A percentile compares a stretch with the other conserved stretches of the same genome.
These are phyloP conservation scores for Drymodes brunneopygia DNA, from an alignment of 2,113 vertebrate species.

Conservation along the genomic window DNA sequence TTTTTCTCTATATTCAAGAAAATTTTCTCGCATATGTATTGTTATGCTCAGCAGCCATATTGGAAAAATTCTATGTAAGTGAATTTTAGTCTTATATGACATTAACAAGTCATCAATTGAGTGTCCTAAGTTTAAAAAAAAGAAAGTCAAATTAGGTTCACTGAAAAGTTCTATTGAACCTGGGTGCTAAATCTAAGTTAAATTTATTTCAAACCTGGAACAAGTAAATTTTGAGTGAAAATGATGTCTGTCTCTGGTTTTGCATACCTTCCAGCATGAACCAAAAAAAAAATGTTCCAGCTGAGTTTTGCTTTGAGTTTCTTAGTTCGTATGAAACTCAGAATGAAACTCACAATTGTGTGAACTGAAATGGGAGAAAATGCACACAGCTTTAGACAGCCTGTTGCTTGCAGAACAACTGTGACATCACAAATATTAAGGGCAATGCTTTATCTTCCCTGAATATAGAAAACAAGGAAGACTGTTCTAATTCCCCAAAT, in stretches of 20 bases:
- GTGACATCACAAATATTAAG: neutral
- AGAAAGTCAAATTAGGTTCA: neutral
- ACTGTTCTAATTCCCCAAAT: neutral
- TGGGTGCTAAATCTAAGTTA: neutral
- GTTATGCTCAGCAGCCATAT: neutral
- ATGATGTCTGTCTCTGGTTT: slow-evolving; percentile 27
- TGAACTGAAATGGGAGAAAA: slow-evolving; percentile 35
- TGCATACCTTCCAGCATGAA: slow-evolving; percentile 40
- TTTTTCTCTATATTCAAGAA: neutral
- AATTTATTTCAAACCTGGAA: slow-evolving; percentile 6
- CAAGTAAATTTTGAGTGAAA: slow-evolving; percentile 13
- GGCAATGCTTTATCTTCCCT: neutral
- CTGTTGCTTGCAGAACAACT: neutral
- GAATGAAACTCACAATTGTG: slow-evolving; percentile 18
- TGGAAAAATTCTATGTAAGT: neutral
- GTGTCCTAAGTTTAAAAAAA: neutral
- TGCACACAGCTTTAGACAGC: neutral
- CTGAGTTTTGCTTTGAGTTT: slow-evolving; percentile 52
- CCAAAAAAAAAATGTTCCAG: slow-evolving; percentile 1
- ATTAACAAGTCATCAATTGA: neutral
- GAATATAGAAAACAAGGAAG: neutral
- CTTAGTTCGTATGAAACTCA: slow-evolving; percentile 16
- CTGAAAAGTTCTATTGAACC: neutral
- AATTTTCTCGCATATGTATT: neutral
- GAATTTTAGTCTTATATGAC: neutral